phyloP scores from a whole-genome alignment of 2,888 invertebrate species.

The Syrista parreyssii region DNA sequence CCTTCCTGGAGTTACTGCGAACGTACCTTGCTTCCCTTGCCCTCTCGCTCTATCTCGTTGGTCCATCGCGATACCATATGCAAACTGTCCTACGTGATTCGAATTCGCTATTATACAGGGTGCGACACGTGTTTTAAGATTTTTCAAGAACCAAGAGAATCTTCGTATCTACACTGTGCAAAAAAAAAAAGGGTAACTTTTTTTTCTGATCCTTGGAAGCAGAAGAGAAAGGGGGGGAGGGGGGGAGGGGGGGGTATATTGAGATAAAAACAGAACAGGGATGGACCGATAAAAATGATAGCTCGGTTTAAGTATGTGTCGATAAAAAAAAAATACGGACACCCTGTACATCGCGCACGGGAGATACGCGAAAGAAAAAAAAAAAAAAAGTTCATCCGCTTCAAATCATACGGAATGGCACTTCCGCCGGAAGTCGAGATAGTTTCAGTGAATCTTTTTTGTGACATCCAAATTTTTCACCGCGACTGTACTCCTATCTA shows the following conservation, averaged over 20 bases:
- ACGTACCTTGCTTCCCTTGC: neutral
- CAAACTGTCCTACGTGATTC: constrained; percentile 3
- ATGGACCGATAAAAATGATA: neutral
- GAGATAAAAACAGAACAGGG: neutral
- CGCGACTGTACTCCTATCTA: neutral
- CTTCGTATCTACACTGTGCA: neutral
- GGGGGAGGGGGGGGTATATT: neutral
- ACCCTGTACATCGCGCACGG: neutral
- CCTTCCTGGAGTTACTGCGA: neutral
- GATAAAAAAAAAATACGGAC: neutral
- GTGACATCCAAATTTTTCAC: neutral
- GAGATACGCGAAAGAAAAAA: neutral
- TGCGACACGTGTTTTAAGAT: neutral
- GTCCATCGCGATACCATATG: neutral
- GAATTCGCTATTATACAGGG: neutral
- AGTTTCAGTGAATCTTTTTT: neutral
- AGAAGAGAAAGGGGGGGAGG: neutral
- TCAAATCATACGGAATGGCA: neutral
- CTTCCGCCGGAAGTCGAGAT: neutral
- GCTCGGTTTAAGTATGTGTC: neutral
- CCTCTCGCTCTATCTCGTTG: neutral
- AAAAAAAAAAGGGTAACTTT: neutral
- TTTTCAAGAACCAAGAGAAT: neutral
- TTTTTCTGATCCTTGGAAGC: neutral
- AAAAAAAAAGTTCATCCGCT: neutral